These are phyloP conservation scores for Eupithecia inturbata DNA, from an alignment of 2,888 invertebrate genomes.

Conservation along the genomic window DNA sequence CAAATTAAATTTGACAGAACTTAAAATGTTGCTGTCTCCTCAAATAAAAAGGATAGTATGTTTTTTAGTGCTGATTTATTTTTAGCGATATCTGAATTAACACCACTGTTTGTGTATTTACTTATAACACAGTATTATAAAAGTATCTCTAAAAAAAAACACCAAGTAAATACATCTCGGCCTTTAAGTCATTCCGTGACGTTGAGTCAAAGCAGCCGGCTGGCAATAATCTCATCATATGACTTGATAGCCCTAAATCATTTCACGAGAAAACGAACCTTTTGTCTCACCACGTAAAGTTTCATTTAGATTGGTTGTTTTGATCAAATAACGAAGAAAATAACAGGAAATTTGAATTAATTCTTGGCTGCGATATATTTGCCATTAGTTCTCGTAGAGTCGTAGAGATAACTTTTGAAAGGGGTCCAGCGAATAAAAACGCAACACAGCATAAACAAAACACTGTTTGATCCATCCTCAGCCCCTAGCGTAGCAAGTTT, in stretches of 20 bases:
- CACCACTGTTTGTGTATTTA: too few species aligned
- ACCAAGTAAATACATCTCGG: conserved; percentile 1
- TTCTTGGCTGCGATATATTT: conserved; percentile 8
- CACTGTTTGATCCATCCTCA: not conserved
- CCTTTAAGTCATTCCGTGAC: conserved; percentile 20
- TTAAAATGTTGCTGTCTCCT: too few species aligned
- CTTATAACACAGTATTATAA: too few species aligned
- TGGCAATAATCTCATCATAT: conserved; percentile 25
- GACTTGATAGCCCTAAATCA: conserved; percentile 30
- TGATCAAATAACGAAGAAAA: not conserved
- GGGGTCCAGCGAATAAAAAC: not conserved
- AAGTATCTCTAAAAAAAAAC: not conserved
- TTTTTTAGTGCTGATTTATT: too few species aligned
- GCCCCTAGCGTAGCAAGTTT: too few species aligned
- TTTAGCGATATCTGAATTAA: too few species aligned
- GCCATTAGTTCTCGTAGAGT: not conserved
- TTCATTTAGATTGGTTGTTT: not conserved
- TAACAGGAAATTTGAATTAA: conserved; percentile 8
- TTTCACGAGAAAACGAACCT: conserved; percentile 12
- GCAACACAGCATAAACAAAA: not conserved
- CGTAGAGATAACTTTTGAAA: conserved; percentile 4
- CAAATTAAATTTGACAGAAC: too few species aligned
- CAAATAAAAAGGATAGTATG: too few species aligned
- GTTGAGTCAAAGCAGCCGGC: conserved; percentile 19
- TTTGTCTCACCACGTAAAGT: not conserved